Evolutionary conservation across 2,888 invertebrate genomes (phyloP).

Genomic region (Oscheius onirici): DNA sequence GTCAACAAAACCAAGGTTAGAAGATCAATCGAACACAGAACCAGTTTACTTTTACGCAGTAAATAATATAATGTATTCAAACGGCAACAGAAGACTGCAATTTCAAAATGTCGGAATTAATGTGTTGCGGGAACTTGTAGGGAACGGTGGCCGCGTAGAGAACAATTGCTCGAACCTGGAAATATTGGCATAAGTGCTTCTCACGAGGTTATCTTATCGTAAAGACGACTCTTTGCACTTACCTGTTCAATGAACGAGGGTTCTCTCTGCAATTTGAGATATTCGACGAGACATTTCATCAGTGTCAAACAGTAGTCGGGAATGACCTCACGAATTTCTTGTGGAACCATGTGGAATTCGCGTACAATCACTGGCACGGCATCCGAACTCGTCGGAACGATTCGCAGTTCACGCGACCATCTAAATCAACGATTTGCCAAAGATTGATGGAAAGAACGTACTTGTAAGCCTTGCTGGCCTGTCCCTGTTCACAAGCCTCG

Average conservation of each 20-base stretch:
- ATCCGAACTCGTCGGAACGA: slow-evolving; percentile 49
- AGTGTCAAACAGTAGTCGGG: slow-evolving; percentile 63
- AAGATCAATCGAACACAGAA: neutral
- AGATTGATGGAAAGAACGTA: neutral
- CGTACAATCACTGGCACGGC: slow-evolving; percentile 47
- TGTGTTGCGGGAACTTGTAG: slow-evolving; percentile 65
- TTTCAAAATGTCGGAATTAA: slow-evolving; percentile 64
- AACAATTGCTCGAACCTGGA: slow-evolving; percentile 64
- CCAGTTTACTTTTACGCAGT: neutral
- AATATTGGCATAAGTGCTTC: neutral
- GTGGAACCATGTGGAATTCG: slow-evolving; percentile 62
- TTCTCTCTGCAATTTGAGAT: slow-evolving; percentile 15
- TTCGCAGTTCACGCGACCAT: slow-evolving; percentile 39
- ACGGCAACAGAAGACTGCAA: slow-evolving; percentile 57
- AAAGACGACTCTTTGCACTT: neutral
- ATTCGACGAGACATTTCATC: slow-evolving; percentile 61
- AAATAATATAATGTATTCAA: neutral
- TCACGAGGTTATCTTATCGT: neutral
- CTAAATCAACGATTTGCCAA: slow-evolving; percentile 27
- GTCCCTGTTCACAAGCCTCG: slow-evolving; percentile 45
- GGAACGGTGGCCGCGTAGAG: slow-evolving; percentile 66
- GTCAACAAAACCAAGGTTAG: neutral
- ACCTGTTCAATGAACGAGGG: slow-evolving; percentile 26
- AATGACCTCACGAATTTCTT: slow-evolving; percentile 53
- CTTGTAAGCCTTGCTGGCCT: slow-evolving; percentile 41